Evolutionary conservation across 2,888 invertebrate genomes (phyloP).

Genomic region (Cenopis cana): DNA sequence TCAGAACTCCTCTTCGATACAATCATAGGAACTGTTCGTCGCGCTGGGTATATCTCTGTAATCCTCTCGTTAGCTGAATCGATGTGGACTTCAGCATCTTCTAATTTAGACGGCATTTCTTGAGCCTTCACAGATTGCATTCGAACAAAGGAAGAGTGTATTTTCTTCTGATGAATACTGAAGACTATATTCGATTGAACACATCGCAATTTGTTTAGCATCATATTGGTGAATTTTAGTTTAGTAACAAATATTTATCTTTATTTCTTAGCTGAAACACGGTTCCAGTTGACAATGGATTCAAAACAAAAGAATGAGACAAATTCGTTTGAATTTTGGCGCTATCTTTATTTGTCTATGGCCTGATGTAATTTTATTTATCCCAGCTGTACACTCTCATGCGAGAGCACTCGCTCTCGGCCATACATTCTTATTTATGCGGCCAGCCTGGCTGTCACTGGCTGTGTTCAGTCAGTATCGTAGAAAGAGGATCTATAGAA

Average conservation of each 20-base stretch:
- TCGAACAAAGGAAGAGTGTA: slow-evolving; percentile 49
- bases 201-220: slow-evolving; percentile 60
- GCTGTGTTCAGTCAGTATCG: no score
- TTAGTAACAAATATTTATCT: slow-evolving; percentile 10
- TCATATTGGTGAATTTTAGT: slow-evolving; percentile 53
- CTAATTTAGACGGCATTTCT: slow-evolving; percentile 49
- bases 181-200: slow-evolving; percentile 51
- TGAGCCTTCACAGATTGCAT: slow-evolving; percentile 56
- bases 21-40: slow-evolving; percentile 66
- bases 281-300: slow-evolving; percentile 43
- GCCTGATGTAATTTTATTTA: background rate
- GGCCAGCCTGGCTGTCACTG: no score
- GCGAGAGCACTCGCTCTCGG: no score
- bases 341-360: slow-evolving; percentile 45
- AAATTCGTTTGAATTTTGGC: slow-evolving; percentile 58
- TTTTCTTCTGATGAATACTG: slow-evolving; percentile 52
- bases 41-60: slow-evolving; percentile 62
- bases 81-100: slow-evolving; percentile 33
- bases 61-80: slow-evolving; percentile 48
- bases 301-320: slow-evolving; percentile 54
- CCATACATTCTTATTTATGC: no score
- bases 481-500: no score
- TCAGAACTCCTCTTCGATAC: slow-evolving; percentile 66
- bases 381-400: no score
- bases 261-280: slow-evolving; percentile 23